These are phyloP conservation scores for Peromyscus polionotus DNA, from an alignment of 2,113 vertebrate genomes.

Conservation along the genomic window DNA sequence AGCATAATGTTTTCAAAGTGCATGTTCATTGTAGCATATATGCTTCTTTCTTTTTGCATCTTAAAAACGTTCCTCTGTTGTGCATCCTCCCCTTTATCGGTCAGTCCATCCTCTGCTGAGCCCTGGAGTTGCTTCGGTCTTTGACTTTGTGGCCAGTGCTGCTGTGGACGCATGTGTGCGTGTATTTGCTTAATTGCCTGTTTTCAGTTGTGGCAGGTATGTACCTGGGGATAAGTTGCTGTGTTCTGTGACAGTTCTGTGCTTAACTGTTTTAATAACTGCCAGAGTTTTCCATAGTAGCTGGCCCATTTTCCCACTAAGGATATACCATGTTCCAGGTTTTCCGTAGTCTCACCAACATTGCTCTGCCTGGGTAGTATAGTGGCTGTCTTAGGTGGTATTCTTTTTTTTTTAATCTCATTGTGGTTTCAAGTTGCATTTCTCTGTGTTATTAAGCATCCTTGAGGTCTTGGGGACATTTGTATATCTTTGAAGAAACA, in stretches of 20 bases:
- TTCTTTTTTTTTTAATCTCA: background rate
- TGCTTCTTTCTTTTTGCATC: background rate
- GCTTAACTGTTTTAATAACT: slow-evolving; percentile 1
- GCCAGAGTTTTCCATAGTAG: background rate
- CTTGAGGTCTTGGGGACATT: background rate
- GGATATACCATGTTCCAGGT: background rate
- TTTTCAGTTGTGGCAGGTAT: background rate
- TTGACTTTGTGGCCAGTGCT: background rate
- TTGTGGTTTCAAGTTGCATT: slow-evolving; percentile 10
- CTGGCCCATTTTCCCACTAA: background rate
- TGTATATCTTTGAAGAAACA: background rate
- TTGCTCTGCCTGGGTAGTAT: background rate
- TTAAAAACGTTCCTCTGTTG: background rate
- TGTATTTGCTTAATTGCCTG: background rate
- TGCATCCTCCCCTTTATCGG: background rate
- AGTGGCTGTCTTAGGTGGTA: background rate
- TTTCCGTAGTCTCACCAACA: background rate
- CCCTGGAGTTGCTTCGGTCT: background rate
- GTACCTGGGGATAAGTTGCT: background rate
- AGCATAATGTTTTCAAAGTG: slow-evolving; percentile 14
- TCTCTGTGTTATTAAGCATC: background rate
- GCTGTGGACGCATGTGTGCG: background rate
- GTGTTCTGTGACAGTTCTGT: background rate
- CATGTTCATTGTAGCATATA: background rate
- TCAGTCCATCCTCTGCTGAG: background rate